phyloP scores from a whole-genome alignment of 2,797 vertebrate species.

The Clarias pachynema region DNA sequence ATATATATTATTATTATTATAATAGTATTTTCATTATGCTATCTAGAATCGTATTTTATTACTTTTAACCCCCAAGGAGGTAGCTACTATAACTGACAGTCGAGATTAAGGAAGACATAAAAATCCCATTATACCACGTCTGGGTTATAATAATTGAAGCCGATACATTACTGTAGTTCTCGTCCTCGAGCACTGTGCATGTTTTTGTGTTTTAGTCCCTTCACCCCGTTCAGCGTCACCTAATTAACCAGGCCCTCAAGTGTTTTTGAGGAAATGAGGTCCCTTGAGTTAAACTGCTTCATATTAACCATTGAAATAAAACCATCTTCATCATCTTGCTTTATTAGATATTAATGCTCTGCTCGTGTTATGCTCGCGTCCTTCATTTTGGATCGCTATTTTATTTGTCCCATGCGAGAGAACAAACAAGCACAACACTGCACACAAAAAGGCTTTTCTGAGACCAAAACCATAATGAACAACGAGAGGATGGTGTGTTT shows the following conservation, averaged over 20 bases:
- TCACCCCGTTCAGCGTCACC: background rate
- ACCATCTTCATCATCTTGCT: background rate
- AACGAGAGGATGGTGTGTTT: background rate
- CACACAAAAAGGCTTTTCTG: background rate
- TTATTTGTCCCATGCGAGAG: background rate
- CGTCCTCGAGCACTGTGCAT: too few species aligned
- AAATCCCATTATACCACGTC: background rate
- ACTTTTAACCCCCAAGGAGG: conserved; percentile 5
- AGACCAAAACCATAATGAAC: background rate
- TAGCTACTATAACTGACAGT: background rate
- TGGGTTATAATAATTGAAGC: background rate
- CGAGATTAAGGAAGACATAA: background rate
- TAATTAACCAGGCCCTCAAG: conserved; percentile 20
- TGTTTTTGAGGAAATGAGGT: conserved; percentile 8
- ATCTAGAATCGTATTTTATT: background rate
- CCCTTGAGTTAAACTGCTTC: background rate
- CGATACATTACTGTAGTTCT: background rate
- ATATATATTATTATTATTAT: background rate
- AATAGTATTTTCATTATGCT: background rate
- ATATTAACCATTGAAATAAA: conserved; percentile 2
- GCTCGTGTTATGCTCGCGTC: background rate
- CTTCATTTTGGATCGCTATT: background rate
- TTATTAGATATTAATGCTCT: background rate
- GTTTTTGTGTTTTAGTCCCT: background rate
- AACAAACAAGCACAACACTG: background rate